phyloP scores from a whole-genome alignment of 2,113 vertebrate genomes.

The Zosterops pallidus region DNA sequence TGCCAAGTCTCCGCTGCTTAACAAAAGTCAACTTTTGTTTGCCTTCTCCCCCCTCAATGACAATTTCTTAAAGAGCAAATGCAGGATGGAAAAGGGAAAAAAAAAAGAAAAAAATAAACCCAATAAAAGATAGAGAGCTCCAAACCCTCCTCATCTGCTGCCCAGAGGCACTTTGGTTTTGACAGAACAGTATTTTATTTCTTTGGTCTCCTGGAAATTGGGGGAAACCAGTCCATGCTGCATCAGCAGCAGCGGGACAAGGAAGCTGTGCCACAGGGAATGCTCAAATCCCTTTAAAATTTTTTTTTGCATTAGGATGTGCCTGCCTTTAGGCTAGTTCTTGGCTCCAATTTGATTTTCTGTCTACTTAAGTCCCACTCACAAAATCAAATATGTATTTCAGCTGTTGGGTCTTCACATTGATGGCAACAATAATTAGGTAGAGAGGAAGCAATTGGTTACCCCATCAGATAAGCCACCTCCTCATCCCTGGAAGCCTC shows the following conservation, averaged over 20 bases:
- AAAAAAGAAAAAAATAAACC: not conserved
- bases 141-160: not conserved
- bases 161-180: conserved; percentile 24
- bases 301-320: not conserved
- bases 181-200: conserved; percentile 31
- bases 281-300: not conserved
- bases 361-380: not conserved
- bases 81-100: not conserved
- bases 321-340: not conserved
- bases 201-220: conserved; percentile 24
- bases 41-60: conserved; percentile 22
- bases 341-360: not conserved
- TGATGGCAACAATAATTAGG: not conserved
- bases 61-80: conserved; percentile 65
- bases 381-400: not conserved
- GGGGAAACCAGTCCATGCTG: not conserved
- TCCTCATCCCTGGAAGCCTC: not conserved
- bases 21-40: conserved; percentile 71
- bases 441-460: not conserved
- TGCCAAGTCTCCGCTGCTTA: conserved; percentile 57
- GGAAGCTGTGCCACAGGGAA: not conserved
- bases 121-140: conserved; percentile 1
- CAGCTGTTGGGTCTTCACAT: not conserved
- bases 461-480: not conserved
- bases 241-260: not conserved